These are phyloP conservation scores for Stratiomys singularior DNA, from an alignment of 2,888 invertebrate species.

Conservation along the genomic window DNA sequence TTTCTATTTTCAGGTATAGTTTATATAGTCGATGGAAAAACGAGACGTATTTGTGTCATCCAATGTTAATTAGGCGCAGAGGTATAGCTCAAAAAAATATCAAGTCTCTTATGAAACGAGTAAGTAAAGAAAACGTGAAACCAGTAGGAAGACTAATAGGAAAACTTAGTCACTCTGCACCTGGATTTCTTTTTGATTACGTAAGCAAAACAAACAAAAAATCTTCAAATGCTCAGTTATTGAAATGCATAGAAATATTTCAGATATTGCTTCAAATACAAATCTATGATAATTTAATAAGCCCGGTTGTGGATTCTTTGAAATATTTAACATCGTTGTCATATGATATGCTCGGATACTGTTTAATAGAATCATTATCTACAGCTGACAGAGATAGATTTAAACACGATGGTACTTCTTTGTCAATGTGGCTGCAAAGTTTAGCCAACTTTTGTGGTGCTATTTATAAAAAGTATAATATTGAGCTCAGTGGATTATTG, in stretches of 20 bases:
- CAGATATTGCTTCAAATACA: constrained; percentile 84
- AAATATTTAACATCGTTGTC: constrained; percentile 95
- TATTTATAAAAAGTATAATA: constrained; percentile 96
- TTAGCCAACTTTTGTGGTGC: constrained; percentile 95
- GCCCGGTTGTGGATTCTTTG: constrained; percentile 96
- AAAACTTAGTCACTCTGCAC: constrained; percentile 95
- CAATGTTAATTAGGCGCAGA: constrained; percentile 82
- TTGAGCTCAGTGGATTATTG: constrained; percentile 93
- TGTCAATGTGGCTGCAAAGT: constrained; percentile 94
- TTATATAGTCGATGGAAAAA: constrained; percentile 98
- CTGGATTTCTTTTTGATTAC: constrained; percentile 96
- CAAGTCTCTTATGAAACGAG: constrained; percentile 96
- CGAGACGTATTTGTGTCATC: constrained; percentile 83
- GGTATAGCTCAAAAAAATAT: constrained; percentile 91
- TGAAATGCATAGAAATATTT: too few species aligned
- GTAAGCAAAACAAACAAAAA: too few species aligned
- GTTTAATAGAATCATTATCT: constrained; percentile 91
- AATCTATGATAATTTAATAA: constrained; percentile 93
- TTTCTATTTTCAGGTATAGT: constrained; percentile 73
- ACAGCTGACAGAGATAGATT: constrained; percentile 79
- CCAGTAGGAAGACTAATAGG: constrained; percentile 95
- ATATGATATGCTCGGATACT: constrained; percentile 95
- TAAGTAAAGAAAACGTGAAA: constrained; percentile 98
- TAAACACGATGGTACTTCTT: constrained; percentile 89
- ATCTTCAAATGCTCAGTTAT: too few species aligned